phyloP scores from a whole-genome alignment of 2,797 vertebrate species.

The Bradypus variegatus region DNA sequence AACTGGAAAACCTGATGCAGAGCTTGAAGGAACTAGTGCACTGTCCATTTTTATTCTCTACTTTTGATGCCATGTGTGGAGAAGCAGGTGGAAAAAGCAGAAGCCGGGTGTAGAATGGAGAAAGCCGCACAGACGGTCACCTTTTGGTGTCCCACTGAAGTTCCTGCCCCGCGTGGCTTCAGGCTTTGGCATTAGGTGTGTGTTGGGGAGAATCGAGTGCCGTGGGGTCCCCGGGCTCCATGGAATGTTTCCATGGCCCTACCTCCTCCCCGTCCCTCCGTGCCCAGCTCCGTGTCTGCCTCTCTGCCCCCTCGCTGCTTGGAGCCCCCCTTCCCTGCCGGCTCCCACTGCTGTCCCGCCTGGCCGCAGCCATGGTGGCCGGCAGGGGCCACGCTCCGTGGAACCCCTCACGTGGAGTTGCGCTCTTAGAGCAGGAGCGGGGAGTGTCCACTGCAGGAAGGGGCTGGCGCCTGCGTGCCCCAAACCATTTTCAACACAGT shows the following conservation, averaged over 20 bases:
- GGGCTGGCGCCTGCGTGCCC: accelerated
- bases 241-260: accelerated
- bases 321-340: too few relatives aligned
- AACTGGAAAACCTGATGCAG: accelerated
- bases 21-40: not conserved
- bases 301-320: accelerated
- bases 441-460: too few relatives aligned
- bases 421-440: not conserved
- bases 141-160: accelerated
- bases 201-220: accelerated
- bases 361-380: accelerated
- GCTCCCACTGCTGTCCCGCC: too few relatives aligned
- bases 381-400: accelerated
- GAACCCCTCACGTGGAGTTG: accelerated
- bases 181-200: accelerated
- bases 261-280: accelerated
- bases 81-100: not conserved
- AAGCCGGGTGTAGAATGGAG: too few relatives aligned
- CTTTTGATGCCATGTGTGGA: accelerated
- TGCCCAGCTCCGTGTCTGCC: not conserved
- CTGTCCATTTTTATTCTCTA: accelerated
- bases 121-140: accelerated
- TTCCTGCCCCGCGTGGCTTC: accelerated
- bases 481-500: not conserved
- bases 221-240: accelerated